A percentile compares a stretch with the other conserved stretches of the same genome.
Conservation (phyloP, 92 coral and sea anemone genomes). For the Isaurus tuberculatus region DNA sequence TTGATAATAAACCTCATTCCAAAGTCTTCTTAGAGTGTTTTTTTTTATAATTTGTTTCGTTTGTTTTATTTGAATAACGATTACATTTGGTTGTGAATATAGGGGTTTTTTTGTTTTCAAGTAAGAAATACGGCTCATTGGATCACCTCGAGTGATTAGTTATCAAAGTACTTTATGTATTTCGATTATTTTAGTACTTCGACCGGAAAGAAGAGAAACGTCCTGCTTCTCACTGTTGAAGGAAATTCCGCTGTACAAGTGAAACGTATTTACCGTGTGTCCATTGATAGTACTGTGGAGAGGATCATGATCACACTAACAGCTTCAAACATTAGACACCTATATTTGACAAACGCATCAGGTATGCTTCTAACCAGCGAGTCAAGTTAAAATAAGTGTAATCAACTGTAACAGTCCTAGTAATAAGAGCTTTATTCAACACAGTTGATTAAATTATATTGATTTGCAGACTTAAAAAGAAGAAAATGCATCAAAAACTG, state of each 20-base stretch:
- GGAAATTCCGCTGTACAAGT: not conserved
- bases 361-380: not conserved
- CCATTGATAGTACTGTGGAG: constrained; percentile 53
- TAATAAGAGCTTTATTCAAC: too few relatives aligned
- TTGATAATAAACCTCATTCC: too few relatives aligned
- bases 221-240: constrained; percentile 43
- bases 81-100: too few relatives aligned
- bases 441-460: too few relatives aligned
- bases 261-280: constrained; percentile 21
- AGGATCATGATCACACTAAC: constrained; percentile 48
- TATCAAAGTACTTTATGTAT: not conserved
- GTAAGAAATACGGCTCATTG: too few relatives aligned
- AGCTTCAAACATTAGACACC: constrained; percentile 12
- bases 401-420: not conserved
- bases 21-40: too few relatives aligned
- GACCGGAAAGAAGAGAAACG: constrained; percentile 32
- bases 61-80: too few relatives aligned
- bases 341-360: not conserved
- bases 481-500: too few relatives aligned
- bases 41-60: too few relatives aligned
- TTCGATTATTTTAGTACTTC: constrained; percentile 22
- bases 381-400: not conserved
- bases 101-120: too few relatives aligned
- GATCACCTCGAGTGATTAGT: not conserved
- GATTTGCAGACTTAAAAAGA: too few relatives aligned